Evolutionary conservation across 2,797 vertebrate genomes (phyloP).

Genomic region (Micropoecilia bifurca): DNA sequence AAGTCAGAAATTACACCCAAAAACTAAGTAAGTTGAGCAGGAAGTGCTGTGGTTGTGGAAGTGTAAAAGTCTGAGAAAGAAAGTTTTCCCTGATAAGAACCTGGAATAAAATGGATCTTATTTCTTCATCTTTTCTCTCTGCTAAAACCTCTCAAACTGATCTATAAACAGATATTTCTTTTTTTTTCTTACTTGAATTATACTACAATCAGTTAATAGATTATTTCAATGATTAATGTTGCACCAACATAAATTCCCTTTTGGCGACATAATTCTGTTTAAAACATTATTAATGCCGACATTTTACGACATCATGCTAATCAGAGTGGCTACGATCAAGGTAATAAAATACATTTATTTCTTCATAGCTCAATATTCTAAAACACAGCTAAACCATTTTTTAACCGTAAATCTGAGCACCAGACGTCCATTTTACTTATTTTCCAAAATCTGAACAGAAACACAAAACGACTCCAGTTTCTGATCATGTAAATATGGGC

Average conservation of each 20-base stretch:
- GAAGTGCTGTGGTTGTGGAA: neutral
- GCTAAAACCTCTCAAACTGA: neutral
- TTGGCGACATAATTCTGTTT: neutral
- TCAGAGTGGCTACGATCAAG: neutral
- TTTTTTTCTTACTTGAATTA: neutral
- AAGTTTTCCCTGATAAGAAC: neutral
- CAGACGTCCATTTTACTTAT: neutral
- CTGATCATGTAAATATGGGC: neutral
- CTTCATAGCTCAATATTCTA: neutral
- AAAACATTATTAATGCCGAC: neutral
- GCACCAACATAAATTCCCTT: neutral
- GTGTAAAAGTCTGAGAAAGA: neutral
- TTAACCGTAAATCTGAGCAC: neutral
- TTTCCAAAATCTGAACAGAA: neutral
- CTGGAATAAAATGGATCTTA: neutral
- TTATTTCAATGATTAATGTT: neutral
- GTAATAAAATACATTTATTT: neutral
- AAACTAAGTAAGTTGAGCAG: neutral
- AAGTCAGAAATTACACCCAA: neutral
- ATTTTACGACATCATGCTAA: neutral
- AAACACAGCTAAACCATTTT: neutral
- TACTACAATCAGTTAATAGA: neutral
- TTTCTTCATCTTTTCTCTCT: neutral
- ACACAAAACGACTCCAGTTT: neutral
- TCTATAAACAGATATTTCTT: neutral